Conservation (phyloP, 2,888 invertebrate species). For the Pyrocoelia pectoralis region DNA sequence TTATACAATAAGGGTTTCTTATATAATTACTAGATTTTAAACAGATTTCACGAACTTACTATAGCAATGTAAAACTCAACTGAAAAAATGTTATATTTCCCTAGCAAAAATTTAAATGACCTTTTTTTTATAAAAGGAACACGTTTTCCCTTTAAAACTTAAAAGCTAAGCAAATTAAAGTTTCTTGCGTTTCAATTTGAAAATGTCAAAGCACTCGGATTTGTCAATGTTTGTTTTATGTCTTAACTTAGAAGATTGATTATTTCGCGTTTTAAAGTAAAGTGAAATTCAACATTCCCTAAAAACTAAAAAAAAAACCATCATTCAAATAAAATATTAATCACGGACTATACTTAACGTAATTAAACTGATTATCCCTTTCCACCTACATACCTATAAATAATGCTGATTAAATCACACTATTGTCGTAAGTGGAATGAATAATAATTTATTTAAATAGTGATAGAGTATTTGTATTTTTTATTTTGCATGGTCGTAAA, state of each 20-base stretch:
- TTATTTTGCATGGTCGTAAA: conserved; percentile 42
- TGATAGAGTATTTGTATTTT: conserved; percentile 29
- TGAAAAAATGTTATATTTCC: no score
- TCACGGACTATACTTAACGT: no score
- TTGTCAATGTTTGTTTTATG: conserved; percentile 24
- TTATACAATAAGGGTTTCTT: no score
- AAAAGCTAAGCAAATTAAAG: conserved; percentile 14
- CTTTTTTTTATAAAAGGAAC: neutral
- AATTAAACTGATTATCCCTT: no score
- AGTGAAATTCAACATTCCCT: neutral
- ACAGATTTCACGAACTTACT: no score
- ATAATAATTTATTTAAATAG: conserved; percentile 30
- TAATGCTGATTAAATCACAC: no score
- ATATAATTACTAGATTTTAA: no score
- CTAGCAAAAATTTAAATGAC: no score
- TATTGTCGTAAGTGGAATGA: conserved; percentile 6
- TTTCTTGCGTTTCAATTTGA: conserved; percentile 21
- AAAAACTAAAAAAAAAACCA: neutral
- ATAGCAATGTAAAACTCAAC: no score
- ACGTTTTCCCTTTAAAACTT: conserved; percentile 11
- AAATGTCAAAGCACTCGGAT: conserved; percentile 18
- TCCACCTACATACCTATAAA: no score
- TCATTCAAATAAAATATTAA: neutral
- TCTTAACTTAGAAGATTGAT: conserved; percentile 16
- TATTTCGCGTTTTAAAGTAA: conserved; percentile 4